phyloP scores from a whole-genome alignment of 2,797 vertebrate genomes.

The Phoxinus dragarum region DNA sequence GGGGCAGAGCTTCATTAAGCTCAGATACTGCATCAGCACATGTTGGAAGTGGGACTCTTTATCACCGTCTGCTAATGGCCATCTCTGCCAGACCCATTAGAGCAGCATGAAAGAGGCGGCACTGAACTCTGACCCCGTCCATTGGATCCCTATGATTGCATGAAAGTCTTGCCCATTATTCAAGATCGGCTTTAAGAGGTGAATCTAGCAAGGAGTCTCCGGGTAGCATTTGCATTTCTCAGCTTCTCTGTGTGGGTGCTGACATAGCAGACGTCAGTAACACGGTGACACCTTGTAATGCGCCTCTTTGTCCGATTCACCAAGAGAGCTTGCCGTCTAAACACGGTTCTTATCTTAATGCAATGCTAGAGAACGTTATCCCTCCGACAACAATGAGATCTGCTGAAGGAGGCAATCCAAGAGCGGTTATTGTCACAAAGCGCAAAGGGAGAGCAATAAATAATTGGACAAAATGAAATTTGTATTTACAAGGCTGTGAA shows the following conservation, averaged over 20 bases:
- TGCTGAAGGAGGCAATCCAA: not conserved
- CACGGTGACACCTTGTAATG: slow-evolving; percentile 8
- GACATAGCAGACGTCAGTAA: not conserved
- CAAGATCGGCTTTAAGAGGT: slow-evolving; percentile 1
- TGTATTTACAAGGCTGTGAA: slow-evolving; percentile 7
- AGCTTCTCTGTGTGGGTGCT: not conserved
- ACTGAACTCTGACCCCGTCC: slow-evolving; percentile 30
- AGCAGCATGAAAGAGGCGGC: slow-evolving; percentile 24
- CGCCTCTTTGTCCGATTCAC: not conserved
- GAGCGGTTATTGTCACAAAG: not conserved
- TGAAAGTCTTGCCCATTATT: slow-evolving; percentile 25
- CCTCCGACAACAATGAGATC: not conserved
- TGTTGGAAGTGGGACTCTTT: slow-evolving; percentile 31
- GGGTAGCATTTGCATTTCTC: slow-evolving; percentile 37
- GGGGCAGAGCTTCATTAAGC: slow-evolving; percentile 40
- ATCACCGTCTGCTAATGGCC: slow-evolving; percentile 37
- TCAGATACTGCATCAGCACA: slow-evolving; percentile 18
- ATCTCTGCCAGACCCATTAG: slow-evolving; percentile 20
- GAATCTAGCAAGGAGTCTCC: slow-evolving; percentile 4
- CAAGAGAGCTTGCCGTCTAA: not conserved
- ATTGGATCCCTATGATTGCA: slow-evolving; percentile 8
- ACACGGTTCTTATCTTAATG: slow-evolving; percentile 17
- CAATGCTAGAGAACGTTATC: not conserved
- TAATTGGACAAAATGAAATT: slow-evolving; percentile 1
- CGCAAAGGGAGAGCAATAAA: not conserved